Percentiles rank a stretch among this genome's conserved stretches.
These are phyloP conservation scores for Haliclona indistincta DNA, from an alignment of 37 sponge, comb jelly and placozoan species.

Conservation along the genomic window DNA sequence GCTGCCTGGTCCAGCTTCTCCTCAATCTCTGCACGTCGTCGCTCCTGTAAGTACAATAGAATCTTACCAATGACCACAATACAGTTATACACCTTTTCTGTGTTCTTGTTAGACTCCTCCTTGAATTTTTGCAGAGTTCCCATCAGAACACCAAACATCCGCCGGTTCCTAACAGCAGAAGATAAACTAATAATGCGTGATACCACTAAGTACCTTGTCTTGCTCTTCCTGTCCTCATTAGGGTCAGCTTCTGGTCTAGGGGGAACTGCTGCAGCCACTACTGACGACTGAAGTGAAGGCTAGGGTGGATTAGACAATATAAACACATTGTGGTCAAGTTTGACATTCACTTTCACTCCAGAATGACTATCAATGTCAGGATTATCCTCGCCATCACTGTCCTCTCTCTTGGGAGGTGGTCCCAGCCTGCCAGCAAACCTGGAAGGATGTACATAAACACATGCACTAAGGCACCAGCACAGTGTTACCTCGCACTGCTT, in stretches of 20 bases:
- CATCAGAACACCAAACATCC: conserved; percentile 88
- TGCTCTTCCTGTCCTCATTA: conserved; percentile 35
- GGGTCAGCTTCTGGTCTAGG: conserved; percentile 54
- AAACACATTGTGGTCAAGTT: background rate
- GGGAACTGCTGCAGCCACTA: conserved; percentile 43
- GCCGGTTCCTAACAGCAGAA: conserved; percentile 59
- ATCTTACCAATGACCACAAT: background rate
- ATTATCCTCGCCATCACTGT: conserved; percentile 31
- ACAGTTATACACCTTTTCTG: conserved; percentile 53
- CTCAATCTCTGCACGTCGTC: conserved; percentile 67
- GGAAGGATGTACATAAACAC: too few relatives aligned
- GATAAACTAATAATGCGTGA: background rate
- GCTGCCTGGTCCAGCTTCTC: conserved; percentile 60
- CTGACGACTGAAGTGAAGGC: conserved; percentile 75
- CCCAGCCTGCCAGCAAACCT: conserved; percentile 62
- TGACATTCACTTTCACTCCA: too few relatives aligned
- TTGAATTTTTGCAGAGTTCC: conserved; percentile 86
- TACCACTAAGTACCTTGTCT: conserved; percentile 28
- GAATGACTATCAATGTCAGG: background rate
- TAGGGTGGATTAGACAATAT: conserved; percentile 3
- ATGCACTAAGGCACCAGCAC: too few relatives aligned
- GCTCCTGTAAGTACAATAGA: conserved; percentile 44
- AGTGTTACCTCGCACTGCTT: conserved; percentile 38
- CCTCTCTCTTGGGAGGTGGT: conserved; percentile 15
- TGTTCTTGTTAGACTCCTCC: conserved; percentile 18